These are phyloP conservation scores for Corticium candelabrum DNA, from an alignment of 37 sponge, comb jelly and placozoan genomes.

Conservation along the genomic window DNA sequence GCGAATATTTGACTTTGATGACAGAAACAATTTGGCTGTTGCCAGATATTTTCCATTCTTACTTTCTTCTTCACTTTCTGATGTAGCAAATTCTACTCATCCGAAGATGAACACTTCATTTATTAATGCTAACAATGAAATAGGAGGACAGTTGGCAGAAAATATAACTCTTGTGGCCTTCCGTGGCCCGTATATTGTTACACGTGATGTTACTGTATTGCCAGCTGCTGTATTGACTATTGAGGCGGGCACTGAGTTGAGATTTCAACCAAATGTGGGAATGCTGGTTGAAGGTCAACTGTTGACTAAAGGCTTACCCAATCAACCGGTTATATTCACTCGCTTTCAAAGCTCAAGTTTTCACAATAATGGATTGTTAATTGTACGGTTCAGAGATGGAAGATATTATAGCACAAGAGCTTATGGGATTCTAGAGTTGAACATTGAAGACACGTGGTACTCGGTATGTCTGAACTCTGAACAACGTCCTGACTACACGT, in stretches of 20 bases:
- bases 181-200: not conserved
- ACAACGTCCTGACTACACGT: not conserved
- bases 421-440: not conserved
- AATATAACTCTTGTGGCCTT: not conserved
- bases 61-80: not conserved
- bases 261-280: not conserved
- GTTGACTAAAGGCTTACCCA: not conserved
- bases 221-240: not conserved
- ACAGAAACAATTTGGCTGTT: not conserved
- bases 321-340: not conserved
- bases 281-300: not conserved
- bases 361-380: no score
- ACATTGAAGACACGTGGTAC: not conserved
- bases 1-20: not conserved
- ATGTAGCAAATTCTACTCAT: not conserved
- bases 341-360: no score
- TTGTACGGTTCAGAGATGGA: no score
- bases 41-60: not conserved
- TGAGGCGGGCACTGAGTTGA: not conserved
- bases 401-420: no score
- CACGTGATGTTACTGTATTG: not conserved
- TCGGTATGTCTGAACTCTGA: not conserved
- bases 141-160: not conserved
- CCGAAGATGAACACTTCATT: not conserved
- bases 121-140: not conserved